Conservation (phyloP, 2,797 vertebrate species). For the Parauchenoglanis ngamensis region DNA sequence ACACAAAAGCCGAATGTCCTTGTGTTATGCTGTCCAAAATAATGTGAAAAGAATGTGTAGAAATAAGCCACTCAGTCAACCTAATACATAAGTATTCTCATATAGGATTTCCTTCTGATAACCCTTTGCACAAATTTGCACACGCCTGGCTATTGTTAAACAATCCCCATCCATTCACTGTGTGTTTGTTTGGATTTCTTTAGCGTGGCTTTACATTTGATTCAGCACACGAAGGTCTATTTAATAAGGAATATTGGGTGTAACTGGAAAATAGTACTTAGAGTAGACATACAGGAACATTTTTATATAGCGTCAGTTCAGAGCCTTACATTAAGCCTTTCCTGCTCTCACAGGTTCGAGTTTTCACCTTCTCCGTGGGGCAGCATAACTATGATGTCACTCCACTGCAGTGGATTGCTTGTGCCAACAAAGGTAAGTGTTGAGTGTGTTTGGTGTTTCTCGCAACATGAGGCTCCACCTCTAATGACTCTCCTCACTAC, state of each 20-base stretch:
- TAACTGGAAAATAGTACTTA: background rate
- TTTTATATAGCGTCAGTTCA: background rate
- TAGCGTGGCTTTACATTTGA: background rate
- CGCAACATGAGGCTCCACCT: background rate
- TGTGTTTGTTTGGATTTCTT: background rate
- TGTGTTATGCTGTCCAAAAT: background rate
- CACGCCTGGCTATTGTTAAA: no score
- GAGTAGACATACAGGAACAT: background rate
- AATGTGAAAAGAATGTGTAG: background rate
- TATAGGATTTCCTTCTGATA: background rate
- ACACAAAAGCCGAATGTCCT: background rate
- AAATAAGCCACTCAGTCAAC: background rate
- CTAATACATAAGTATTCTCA: background rate
- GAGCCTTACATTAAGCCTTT: background rate
- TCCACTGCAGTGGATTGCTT: slow-evolving; percentile 98
- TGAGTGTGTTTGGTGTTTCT: slow-evolving; percentile 60
- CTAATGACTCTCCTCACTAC: background rate
- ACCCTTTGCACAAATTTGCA: background rate
- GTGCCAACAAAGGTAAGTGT: slow-evolving; percentile 92
- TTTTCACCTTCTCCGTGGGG: slow-evolving; percentile 98
- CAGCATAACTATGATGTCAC: slow-evolving; percentile 99
- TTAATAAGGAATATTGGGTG: background rate
- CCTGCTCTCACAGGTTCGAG: slow-evolving; percentile 82
- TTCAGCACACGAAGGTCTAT: background rate
- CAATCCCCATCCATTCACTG: background rate